Base-by-base conservation (phyloP, 2,113 vertebrate genomes). In the Tursiops truncatus region DNA sequence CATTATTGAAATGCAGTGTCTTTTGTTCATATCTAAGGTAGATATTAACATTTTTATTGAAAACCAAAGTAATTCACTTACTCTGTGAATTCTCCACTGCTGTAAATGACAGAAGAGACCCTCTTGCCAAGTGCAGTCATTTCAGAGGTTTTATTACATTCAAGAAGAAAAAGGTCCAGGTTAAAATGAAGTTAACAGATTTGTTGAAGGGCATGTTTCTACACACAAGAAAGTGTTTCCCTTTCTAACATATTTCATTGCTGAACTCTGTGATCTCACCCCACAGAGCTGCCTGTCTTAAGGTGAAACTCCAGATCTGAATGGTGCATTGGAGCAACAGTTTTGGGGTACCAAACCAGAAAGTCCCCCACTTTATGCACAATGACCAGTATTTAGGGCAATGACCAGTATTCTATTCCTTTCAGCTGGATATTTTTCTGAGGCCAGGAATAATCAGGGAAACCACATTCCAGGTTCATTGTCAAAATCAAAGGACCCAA, bases 1-100 rank as follows among this genome's bases (percentile, higher is more conserved):
- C 56, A 63, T 94, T 95, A 96, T 60, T 94, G 84, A 98, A 94
- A 96, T 53, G 9, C n/a, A 68, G 56, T 21, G 67, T 88, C 81
- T 93, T 96, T 94, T 96, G 83, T 94, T 97, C 96, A 96, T 76
- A 88, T 71, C 91, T 92, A 96, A 96, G 84, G 88, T 36, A 89
- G 71, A 94, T 92, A 97, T 93, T 98, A 97, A 97, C 94, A 97
- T 98, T 97, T 98, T 98, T 98, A 93, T 98, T 96, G 94, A 95
- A 96, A 98, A 91, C 85, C 21, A 25, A 94, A 97, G 91, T 93
- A 96, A 98, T 96, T 97, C 81, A 81, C 56, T 97, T 97, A 96
- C 60, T 73, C 53, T 82, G 86, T 89, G 89, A 95, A 47, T 92
- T 96, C 86, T 93, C 38, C 15, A 8, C 74, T 86, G 41, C 94